phyloP scores from a whole-genome alignment of 2,888 invertebrate species.

The Lapara coniferarum region DNA sequence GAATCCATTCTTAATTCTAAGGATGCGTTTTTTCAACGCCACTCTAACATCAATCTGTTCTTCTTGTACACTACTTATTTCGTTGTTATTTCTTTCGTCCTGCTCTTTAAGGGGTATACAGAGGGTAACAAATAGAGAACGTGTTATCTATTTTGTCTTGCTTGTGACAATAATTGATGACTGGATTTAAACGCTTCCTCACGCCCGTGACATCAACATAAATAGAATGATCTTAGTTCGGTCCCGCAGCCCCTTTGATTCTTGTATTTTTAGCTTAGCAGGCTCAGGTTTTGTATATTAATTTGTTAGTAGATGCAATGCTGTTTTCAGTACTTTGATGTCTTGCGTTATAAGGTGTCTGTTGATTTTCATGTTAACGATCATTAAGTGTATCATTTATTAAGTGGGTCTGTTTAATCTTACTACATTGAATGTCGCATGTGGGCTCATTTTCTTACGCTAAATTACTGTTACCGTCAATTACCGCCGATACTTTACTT shows the following conservation, averaged over 20 bases:
- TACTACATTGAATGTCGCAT: conserved; percentile 32
- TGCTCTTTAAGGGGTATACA: conserved; percentile 63
- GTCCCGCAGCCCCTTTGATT: conserved; percentile 79
- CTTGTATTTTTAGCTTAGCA: conserved; percentile 78
- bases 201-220: conserved; percentile 84
- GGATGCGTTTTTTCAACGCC: conserved; percentile 74
- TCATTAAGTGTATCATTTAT: conserved; percentile 56
- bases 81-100: conserved; percentile 77
- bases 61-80: conserved; percentile 65
- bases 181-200: conserved; percentile 84
- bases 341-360: conserved; percentile 73
- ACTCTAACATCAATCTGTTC: conserved; percentile 75
- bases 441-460: not conserved
- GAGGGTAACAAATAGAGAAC: conserved; percentile 79
- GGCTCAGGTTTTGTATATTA: conserved; percentile 77
- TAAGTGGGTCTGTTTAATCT: conserved; percentile 48
- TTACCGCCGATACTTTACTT: not conserved
- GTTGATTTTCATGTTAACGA: conserved; percentile 73
- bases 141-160: conserved; percentile 83
- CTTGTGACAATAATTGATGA: conserved; percentile 83
- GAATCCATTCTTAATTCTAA: conserved; percentile 72
- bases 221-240: conserved; percentile 81
- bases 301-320: conserved; percentile 70
- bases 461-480: not conserved
- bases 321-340: conserved; percentile 78